phyloP scores from a whole-genome alignment of 2,888 invertebrate species.

The Ephialtes manifestator region DNA sequence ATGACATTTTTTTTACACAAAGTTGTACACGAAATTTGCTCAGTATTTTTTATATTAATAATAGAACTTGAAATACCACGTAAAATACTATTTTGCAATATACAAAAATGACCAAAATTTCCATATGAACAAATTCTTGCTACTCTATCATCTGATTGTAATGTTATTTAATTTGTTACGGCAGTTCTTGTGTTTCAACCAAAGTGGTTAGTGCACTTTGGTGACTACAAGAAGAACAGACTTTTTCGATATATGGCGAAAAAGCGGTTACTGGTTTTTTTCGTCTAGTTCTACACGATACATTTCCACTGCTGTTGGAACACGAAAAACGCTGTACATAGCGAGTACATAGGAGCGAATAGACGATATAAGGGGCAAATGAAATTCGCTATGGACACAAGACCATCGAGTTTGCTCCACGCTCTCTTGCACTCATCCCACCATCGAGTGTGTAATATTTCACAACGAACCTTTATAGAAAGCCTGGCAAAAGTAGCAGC shows the following conservation, averaged over 20 bases:
- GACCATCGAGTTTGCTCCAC: not conserved
- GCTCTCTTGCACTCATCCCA: not conserved
- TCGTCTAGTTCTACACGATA: not conserved
- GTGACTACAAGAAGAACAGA: conserved; percentile 5
- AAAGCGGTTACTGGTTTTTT: conserved; percentile 36
- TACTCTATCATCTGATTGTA: not conserved
- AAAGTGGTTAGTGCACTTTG: conserved; percentile 23
- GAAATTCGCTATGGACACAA: conserved; percentile 21
- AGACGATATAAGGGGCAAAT: conserved; percentile 24
- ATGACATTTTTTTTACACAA: too few relatives aligned
- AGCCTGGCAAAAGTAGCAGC: conserved; percentile 2
- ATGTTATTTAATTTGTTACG: conserved; percentile 27
- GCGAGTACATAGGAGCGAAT: not conserved
- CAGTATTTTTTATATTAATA: too few relatives aligned
- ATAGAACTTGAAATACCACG: too few relatives aligned
- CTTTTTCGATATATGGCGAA: conserved; percentile 30
- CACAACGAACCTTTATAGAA: conserved; percentile 26
- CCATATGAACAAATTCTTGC: not conserved
- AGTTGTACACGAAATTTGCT: too few relatives aligned
- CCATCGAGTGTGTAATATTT: conserved; percentile 35
- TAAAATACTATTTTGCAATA: not conserved
- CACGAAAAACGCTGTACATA: conserved; percentile 5
- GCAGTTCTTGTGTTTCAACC: not conserved
- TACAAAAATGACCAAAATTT: not conserved
- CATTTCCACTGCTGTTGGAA: conserved; percentile 14